Conservation (phyloP, 1,140 invertebrate genomes). For the Eriocheir sinensis region DNA sequence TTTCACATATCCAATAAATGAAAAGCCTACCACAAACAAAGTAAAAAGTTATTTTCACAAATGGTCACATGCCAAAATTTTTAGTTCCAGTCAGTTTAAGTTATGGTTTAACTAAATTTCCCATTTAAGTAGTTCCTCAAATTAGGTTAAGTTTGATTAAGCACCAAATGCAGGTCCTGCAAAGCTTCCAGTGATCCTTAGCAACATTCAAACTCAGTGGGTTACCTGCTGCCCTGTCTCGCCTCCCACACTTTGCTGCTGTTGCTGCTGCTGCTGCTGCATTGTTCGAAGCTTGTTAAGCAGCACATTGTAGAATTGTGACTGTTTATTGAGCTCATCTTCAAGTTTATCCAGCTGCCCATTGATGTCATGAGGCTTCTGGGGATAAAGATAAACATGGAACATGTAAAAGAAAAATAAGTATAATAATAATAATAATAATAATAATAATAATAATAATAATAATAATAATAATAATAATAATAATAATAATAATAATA, state of each 20-base stretch:
- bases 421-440: not conserved
- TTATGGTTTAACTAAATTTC: too few relatives aligned
- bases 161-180: too few relatives aligned
- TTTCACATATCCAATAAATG: too few relatives aligned
- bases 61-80: too few relatives aligned
- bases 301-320: constrained; percentile 64
- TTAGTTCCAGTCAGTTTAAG: too few relatives aligned
- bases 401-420: not conserved
- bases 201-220: not conserved
- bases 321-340: constrained; percentile 67
- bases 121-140: too few relatives aligned
- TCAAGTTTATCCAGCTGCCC: constrained; percentile 69
- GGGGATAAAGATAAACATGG: not conserved
- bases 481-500: constrained; percentile 28
- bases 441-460: not conserved
- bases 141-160: too few relatives aligned
- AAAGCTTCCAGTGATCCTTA: too few relatives aligned
- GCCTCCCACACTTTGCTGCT: not conserved
- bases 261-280: constrained; percentile 63
- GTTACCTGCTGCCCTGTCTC: not conserved
- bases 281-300: constrained; percentile 60
- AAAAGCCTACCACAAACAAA: too few relatives aligned
- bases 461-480: constrained; percentile 21
- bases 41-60: too few relatives aligned
- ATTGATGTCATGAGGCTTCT: constrained; percentile 65